Conservation (phyloP, 2,888 invertebrate species). For the Mactromeris polynyma region DNA sequence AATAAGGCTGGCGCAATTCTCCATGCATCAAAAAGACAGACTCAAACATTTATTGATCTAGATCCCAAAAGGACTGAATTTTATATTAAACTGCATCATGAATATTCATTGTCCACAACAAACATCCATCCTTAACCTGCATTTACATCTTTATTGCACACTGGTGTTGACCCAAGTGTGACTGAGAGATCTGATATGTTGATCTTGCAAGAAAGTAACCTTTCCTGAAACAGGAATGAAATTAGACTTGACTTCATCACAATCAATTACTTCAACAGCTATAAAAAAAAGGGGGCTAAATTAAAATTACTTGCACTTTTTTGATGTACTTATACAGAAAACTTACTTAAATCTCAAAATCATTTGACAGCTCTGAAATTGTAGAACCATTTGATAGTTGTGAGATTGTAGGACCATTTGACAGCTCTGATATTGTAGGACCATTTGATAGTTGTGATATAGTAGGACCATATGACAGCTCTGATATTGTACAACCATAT, state of each 20-base stretch:
- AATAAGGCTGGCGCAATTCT: background rate
- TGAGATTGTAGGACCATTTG: no score
- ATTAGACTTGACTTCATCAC: background rate
- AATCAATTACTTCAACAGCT: background rate
- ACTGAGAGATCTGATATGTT: background rate
- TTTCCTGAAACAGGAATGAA: background rate
- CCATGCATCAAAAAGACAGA: background rate
- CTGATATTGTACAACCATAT: no score
- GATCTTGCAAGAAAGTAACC: no score
- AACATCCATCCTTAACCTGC: background rate
- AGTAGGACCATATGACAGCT: no score
- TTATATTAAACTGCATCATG: background rate
- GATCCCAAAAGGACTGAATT: background rate
- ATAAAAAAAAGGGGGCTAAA: background rate
- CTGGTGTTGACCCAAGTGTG: background rate
- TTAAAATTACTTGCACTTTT: no score
- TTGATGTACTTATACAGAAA: no score
- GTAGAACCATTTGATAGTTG: no score
- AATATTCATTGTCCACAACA: constrained; percentile 4
- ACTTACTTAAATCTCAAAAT: no score
- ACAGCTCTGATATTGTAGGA: no score
- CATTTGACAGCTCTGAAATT: no score
- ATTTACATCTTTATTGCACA: background rate
- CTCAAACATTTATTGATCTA: background rate
- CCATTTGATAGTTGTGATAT: no score